Conservation (phyloP, 2,888 invertebrate species). For the Apoderus coryli region DNA sequence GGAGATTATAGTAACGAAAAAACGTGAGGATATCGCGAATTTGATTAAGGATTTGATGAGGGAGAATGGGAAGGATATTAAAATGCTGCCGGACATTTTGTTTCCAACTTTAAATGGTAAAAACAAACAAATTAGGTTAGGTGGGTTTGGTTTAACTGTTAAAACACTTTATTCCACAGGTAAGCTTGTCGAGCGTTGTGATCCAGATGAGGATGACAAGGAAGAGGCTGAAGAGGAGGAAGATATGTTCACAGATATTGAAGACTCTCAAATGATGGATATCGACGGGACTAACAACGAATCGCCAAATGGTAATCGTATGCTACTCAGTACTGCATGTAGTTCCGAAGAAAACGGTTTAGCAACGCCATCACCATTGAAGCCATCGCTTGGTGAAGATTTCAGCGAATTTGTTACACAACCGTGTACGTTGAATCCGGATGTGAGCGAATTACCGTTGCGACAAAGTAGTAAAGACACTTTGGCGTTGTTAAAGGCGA, state of each 20-base stretch:
- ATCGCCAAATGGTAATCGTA: slow-evolving; percentile 6
- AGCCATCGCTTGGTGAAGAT: slow-evolving; percentile 18
- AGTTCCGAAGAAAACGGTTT: slow-evolving; percentile 12
- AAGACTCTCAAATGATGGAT: slow-evolving; percentile 18
- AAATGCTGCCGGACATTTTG: slow-evolving; percentile 52
- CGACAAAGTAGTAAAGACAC: slow-evolving; percentile 27
- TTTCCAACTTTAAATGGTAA: slow-evolving; percentile 65
- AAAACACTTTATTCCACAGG: slow-evolving; percentile 32
- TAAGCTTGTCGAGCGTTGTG: slow-evolving; percentile 42
- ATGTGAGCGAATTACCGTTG: slow-evolving; percentile 20
- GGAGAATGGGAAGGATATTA: slow-evolving; percentile 51
- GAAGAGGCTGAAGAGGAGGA: slow-evolving; percentile 26
- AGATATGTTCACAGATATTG: slow-evolving; percentile 22
- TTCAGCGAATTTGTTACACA: slow-evolving; percentile 20
- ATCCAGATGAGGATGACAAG: slow-evolving; percentile 29
- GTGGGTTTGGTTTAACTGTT: too few relatives aligned
- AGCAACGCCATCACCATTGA: slow-evolving; percentile 16
- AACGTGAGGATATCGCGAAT: slow-evolving; percentile 73
- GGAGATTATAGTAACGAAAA: slow-evolving; percentile 65
- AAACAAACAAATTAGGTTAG: too few relatives aligned
- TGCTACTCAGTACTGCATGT: slow-evolving; percentile 1
- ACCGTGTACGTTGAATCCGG: slow-evolving; percentile 18
- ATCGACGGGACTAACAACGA: slow-evolving; percentile 12
- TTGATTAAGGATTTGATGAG: slow-evolving; percentile 62
- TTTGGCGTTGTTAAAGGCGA: slow-evolving; percentile 30